Conservation (phyloP, 1,140 invertebrate species). For the Drosophila nikananu region DNA sequence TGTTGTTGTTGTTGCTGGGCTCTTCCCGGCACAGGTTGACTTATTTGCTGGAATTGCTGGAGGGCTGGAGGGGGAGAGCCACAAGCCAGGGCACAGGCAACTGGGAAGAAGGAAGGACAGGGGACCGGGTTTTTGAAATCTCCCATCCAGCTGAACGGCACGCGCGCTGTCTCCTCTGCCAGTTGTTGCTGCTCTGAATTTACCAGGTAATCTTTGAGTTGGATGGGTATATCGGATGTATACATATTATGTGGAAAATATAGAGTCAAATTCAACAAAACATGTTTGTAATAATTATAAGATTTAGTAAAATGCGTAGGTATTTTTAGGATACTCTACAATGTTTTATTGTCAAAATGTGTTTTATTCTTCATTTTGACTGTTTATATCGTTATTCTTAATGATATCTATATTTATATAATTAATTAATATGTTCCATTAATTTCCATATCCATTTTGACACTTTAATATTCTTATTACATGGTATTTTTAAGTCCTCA, state of each 20-base stretch:
- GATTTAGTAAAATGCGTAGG: background rate
- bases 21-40: slow-evolving; percentile 68
- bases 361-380: background rate
- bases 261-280: background rate
- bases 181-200: slow-evolving; percentile 21
- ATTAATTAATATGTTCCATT: background rate
- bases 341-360: too few relatives aligned
- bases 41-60: slow-evolving; percentile 69
- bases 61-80: slow-evolving; percentile 18
- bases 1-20: slow-evolving; percentile 30
- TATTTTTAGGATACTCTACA: background rate
- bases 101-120: slow-evolving; percentile 5
- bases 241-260: background rate
- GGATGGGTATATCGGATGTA: background rate
- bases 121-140: slow-evolving; percentile 34
- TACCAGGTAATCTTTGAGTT: slow-evolving; percentile 5
- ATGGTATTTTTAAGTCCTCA: slow-evolving; percentile 12
- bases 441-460: background rate
- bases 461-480: background rate
- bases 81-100: slow-evolving; percentile 21
- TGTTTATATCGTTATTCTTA: background rate
- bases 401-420: background rate
- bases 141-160: slow-evolving; percentile 63
- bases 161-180: slow-evolving; percentile 67
- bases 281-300: background rate